These are phyloP conservation scores for Tylochromis polylepis DNA, from an alignment of 2,113 vertebrate species.

Conservation along the genomic window DNA sequence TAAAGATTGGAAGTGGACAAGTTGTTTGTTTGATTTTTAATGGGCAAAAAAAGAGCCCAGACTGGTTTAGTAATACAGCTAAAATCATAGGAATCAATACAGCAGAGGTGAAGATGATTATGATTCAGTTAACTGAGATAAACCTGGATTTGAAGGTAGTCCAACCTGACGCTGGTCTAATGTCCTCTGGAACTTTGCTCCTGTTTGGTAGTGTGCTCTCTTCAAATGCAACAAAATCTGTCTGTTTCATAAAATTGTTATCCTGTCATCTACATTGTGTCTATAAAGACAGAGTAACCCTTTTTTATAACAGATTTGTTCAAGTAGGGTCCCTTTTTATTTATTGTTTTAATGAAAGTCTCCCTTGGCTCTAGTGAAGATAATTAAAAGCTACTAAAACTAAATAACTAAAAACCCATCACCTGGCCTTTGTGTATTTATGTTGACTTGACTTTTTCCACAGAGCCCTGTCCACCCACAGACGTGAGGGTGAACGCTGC, in stretches of 20 bases:
- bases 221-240: no score
- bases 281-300: background rate
- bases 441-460: background rate
- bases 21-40: rapidly evolving
- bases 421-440: background rate
- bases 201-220: no score
- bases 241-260: no score
- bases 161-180: no score
- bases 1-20: background rate
- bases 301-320: background rate
- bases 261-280: no score
- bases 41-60: no score
- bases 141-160: no score
- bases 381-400: background rate
- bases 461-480: conserved; percentile 64
- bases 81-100: background rate
- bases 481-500: conserved; percentile 6
- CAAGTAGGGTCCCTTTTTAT: no score
- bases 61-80: background rate
- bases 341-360: no score
- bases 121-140: no score
- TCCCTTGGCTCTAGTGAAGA: background rate
- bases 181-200: no score
- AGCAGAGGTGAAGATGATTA: background rate
- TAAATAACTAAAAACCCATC: background rate